These are phyloP conservation scores for Platorchestia sp. DNA, from an alignment of 1,140 invertebrate genomes.

Conservation along the genomic window DNA sequence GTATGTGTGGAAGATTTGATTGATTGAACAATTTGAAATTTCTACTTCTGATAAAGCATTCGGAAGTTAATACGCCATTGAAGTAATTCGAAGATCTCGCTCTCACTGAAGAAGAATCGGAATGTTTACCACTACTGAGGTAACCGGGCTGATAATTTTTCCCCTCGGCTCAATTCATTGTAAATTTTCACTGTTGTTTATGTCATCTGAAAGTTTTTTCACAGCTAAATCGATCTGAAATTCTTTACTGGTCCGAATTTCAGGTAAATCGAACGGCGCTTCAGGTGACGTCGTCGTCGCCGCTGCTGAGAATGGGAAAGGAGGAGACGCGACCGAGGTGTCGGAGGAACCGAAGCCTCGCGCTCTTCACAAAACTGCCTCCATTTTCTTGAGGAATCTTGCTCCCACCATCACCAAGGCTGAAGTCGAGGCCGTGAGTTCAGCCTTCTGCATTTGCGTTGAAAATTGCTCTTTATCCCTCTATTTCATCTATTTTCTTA, in stretches of 20 bases:
- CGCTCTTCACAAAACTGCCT: constrained; percentile 90
- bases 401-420: constrained; percentile 95
- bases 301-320: constrained; percentile 70
- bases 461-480: background rate
- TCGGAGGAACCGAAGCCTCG: constrained; percentile 69
- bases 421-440: constrained; percentile 93
- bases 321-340: constrained; percentile 69
- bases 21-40: too few species aligned
- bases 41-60: too few species aligned
- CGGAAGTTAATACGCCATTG: too few species aligned
- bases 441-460: background rate
- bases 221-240: background rate
- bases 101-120: too few species aligned
- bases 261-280: constrained; percentile 4
- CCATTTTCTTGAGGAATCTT: constrained; percentile 96
- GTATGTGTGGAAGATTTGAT: too few species aligned
- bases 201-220: too few species aligned
- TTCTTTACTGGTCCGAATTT: background rate
- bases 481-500: too few species aligned
- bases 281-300: constrained; percentile 50
- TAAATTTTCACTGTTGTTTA: too few species aligned
- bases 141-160: too few species aligned
- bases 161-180: too few species aligned
- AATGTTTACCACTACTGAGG: too few species aligned
- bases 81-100: too few species aligned